phyloP scores from a whole-genome alignment of 2,113 vertebrate species.

The Aythya baeri region DNA sequence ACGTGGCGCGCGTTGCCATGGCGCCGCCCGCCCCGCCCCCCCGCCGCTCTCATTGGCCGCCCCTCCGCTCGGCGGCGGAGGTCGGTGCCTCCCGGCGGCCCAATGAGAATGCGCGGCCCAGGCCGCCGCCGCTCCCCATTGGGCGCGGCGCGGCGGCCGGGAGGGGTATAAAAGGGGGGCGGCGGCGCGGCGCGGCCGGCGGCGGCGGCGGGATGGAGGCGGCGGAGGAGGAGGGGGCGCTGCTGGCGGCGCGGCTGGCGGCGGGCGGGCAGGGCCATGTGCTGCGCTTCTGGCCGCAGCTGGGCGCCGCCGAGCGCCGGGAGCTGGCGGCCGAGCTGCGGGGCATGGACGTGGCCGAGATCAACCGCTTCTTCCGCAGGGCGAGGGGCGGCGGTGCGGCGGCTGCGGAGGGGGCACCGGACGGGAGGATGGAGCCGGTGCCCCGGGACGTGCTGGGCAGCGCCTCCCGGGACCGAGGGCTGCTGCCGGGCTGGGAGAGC shows the following conservation, averaged over 20 bases:
- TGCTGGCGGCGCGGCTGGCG: not conserved
- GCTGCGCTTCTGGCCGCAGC: constrained; percentile 85
- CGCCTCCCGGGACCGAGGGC: constrained; percentile 82
- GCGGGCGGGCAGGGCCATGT: constrained; percentile 85
- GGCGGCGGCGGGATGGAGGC: not conserved
- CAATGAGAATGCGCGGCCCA: not conserved
- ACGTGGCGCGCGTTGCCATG: not conserved
- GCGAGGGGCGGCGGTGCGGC: constrained; percentile 77
- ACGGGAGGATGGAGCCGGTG: constrained; percentile 67
- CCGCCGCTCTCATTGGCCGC: not conserved
- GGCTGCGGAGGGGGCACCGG: not conserved
- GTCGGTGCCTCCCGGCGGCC: not conserved
- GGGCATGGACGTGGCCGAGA: constrained; percentile 84
- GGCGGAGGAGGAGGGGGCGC: not conserved
- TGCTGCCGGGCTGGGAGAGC: constrained; percentile 85
- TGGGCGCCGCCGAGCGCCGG: constrained; percentile 75
- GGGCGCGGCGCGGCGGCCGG: not conserved
- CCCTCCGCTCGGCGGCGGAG: too few relatives aligned
- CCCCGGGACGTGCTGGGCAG: constrained; percentile 90
- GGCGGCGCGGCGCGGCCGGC: too few relatives aligned
- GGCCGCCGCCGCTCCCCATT: not conserved
- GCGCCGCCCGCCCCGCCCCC: not conserved
- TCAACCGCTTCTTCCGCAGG: constrained; percentile 83
- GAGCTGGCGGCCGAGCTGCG: constrained; percentile 79
- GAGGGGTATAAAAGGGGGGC: not conserved